These are phyloP conservation scores for Nymphalis io DNA, from an alignment of 1,140 invertebrate genomes.

Conservation along the genomic window DNA sequence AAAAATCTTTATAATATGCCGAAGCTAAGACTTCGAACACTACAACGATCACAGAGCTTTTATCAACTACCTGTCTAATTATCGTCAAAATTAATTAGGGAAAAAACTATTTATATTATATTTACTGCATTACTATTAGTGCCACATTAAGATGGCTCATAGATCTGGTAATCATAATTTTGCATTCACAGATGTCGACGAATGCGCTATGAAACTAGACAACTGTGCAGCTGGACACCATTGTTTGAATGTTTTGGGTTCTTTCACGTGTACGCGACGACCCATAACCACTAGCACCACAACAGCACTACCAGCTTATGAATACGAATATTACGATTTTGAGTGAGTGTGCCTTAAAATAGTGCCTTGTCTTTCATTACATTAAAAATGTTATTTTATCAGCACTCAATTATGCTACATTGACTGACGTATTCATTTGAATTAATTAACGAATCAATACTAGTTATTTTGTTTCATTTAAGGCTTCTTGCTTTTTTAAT, in stretches of 20 bases:
- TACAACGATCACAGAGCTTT: no score
- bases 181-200: constrained; percentile 82
- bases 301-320: constrained; percentile 40
- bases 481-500: neutral
- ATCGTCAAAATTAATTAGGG: no score
- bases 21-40: neutral
- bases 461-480: no score
- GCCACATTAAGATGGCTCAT: neutral
- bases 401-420: no score
- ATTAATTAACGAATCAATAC: no score
- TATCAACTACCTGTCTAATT: no score
- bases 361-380: neutral
- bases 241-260: constrained; percentile 88
- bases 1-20: neutral
- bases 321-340: constrained; percentile 67
- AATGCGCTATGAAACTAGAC: constrained; percentile 85
- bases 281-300: constrained; percentile 41
- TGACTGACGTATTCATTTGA: neutral
- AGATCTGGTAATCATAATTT: neutral
- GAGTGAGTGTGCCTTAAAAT: constrained; percentile 53
- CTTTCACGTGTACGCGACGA: constrained; percentile 84
- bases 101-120: no score
- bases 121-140: no score
- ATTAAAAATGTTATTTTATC: no score
- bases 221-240: constrained; percentile 84